phyloP scores from a whole-genome alignment of 2,888 invertebrate species.

The Xanthorhoe spadicearia region DNA sequence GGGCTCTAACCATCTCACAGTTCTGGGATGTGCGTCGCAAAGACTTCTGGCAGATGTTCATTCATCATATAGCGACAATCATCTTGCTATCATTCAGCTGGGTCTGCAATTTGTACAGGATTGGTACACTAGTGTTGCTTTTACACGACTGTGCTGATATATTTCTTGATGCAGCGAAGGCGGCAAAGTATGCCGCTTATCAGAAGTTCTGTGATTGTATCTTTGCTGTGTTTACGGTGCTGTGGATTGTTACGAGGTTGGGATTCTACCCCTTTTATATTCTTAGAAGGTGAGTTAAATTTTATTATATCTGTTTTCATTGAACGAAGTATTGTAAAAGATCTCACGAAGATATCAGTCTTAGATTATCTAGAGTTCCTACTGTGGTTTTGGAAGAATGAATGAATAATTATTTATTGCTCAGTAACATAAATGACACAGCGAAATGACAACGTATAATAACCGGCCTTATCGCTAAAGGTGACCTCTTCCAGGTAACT shows the following conservation, averaged over 20 bases:
- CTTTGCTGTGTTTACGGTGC: conserved; percentile 94
- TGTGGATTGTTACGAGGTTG: conserved; percentile 96
- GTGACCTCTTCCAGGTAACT: no score
- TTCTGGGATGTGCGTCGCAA: conserved; percentile 97
- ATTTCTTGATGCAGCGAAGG: conserved; percentile 96
- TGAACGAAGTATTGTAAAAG: no score
- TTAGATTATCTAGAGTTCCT: no score
- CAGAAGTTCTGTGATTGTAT: conserved; percentile 94
- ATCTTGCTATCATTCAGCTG: conserved; percentile 96
- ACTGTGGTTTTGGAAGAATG: no score
- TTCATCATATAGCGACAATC: conserved; percentile 98
- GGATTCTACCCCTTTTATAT: conserved; percentile 96
- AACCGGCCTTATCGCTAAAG: no score
- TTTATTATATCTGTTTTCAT: neutral
- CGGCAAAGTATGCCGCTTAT: conserved; percentile 96
- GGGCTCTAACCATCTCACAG: conserved; percentile 96
- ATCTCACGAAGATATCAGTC: no score
- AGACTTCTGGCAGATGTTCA: conserved; percentile 99
- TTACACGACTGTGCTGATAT: conserved; percentile 96
- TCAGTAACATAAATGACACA: no score
- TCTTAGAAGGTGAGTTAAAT: conserved; percentile 87
- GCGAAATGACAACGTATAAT: no score
- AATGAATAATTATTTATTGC: no score
- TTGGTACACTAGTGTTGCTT: conserved; percentile 95
- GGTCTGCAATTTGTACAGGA: conserved; percentile 96